Evolutionary conservation across 2,888 invertebrate species (phyloP), one percentile per base, ranked within the genome.

Genomic region (Drosophila nigricruria): DNA sequence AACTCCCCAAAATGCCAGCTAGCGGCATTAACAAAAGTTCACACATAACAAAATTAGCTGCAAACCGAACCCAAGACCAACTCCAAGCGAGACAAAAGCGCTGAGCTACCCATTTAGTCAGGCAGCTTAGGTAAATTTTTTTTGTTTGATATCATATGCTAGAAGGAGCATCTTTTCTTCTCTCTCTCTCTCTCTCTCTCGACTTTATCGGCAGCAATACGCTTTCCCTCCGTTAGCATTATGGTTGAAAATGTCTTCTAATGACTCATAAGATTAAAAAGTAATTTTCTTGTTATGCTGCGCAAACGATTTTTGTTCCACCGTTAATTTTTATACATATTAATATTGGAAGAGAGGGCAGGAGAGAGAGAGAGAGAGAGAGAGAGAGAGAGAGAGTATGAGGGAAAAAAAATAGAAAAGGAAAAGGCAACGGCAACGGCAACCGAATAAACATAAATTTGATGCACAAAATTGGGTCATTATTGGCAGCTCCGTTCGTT

Each of bases 211-310:
- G 42, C 23, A 12, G 59, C 53, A 57, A 70, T 70, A 74, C 65
- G 70, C 75, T 73, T 66, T 59, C 67, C 56, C 67, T 36, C 73
- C 52, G 50, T 54, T 66, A 74, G 76, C 82, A 73, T 81, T 81
- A 76, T 85, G 70, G 68, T 67, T 67, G 74, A 68, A 77, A 83
- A 83, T 76, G 73, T 83, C 86, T 88, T 87, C 90, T 90, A 88
- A 87, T 87, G 86, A 88, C 89, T 81, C 89, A 90, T 87, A 90
- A 87, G 86, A 90, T 90, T 90, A 87, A 87, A 86, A 87, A 87
- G 90, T 83, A 88, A 90, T 87, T 87, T 89, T 85, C 88, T 71
- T 81, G 88, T 86, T 89, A 82, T 85, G 82, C 75, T 62, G 70
- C 66, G 77, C 77, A 80, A 74, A 71, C 74, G 79, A 86, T 82